phyloP scores from a whole-genome alignment of 53 echinoderm and acorn worm genomes.

The Paracentrotus lividus region DNA sequence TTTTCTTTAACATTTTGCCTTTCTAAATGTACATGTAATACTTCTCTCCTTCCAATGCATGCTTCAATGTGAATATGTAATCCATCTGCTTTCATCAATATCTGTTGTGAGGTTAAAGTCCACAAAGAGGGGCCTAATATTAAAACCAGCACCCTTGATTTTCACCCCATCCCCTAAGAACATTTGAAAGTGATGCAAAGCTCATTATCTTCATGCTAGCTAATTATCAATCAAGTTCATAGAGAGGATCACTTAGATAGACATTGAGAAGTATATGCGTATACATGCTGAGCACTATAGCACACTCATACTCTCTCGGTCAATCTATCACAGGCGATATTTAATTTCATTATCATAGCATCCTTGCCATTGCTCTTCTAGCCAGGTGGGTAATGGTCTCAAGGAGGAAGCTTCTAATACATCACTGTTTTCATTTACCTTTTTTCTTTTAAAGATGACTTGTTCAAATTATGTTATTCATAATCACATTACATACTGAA shows the following conservation, averaged over 20 bases:
- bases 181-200: not conserved
- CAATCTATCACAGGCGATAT: not conserved
- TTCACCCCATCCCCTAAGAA: not conserved
- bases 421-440: too few relatives aligned
- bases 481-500: too few relatives aligned
- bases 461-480: too few relatives aligned
- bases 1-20: not conserved
- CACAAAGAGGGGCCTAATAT: not conserved
- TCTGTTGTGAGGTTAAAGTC: not conserved
- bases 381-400: not conserved
- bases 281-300: not conserved
- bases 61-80: not conserved
- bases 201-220: constrained; percentile 31
- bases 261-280: not conserved
- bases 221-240: constrained; percentile 43
- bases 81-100: not conserved
- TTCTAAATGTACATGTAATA: not conserved
- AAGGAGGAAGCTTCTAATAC: not conserved
- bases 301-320: not conserved
- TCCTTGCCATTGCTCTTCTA: not conserved
- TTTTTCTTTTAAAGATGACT: not conserved
- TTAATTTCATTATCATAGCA: not conserved
- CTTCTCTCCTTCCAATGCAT: not conserved
- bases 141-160: not conserved
- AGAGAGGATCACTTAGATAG: constrained; percentile 7